Conservation (phyloP, 2,113 vertebrate genomes). For the Chaetorhynchus papuensis region DNA sequence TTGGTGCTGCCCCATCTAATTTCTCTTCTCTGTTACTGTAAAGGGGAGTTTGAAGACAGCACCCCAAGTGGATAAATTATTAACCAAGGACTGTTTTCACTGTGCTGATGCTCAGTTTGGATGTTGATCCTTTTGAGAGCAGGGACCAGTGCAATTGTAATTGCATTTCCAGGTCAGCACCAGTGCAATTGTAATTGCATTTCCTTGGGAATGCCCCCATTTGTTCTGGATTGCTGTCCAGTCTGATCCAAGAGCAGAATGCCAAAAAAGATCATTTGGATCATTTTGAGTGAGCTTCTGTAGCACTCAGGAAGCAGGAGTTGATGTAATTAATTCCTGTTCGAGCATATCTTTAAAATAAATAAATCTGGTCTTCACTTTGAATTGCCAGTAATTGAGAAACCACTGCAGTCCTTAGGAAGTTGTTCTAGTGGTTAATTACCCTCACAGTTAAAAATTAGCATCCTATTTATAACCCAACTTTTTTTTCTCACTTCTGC, state of each 20-base stretch:
- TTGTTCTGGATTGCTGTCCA: background rate
- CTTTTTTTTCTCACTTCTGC: background rate
- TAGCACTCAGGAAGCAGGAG: background rate
- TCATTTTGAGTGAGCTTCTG: background rate
- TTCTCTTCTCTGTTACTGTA: background rate
- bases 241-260: background rate
- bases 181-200: background rate
- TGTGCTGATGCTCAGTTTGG: background rate
- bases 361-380: constrained; percentile 53
- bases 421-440: constrained; percentile 61
- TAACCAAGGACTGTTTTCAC: background rate
- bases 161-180: background rate
- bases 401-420: constrained; percentile 42
- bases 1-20: background rate
- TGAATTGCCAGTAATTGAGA: constrained; percentile 55
- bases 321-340: constrained; percentile 38
- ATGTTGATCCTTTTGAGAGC: background rate
- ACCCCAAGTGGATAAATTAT: background rate
- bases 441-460: constrained; percentile 50
- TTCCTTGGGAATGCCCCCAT: background rate
- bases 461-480: constrained; percentile 42
- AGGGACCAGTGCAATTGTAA: background rate
- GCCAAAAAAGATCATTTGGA: background rate
- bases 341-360: constrained; percentile 47
- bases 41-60: background rate